Evolutionary conservation across 2,888 invertebrate species (phyloP), one percentile per base, ranked within the genome.

Genomic region (Microctonus hyperodae): DNA sequence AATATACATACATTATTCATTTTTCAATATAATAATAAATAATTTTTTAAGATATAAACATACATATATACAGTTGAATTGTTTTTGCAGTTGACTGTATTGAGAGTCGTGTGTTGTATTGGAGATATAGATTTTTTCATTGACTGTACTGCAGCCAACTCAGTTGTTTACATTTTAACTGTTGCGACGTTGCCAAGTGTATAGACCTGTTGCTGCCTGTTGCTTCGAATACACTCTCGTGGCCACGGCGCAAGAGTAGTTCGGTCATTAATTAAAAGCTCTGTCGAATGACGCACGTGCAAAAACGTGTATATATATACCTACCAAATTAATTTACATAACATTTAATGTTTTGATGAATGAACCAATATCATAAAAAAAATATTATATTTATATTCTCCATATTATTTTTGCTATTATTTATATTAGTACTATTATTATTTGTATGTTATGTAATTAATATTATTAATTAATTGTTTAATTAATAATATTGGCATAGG

Each of bases 141-240:
- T 4, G 76, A 73, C 76, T 83, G 80, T 83, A 83, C n/a, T n/a
- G n/a, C 80, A 70, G 28, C 22, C 74, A 72, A 76, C 77, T 74
- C 76, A 75, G 81, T 81, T 83, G 82, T 83, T 83, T 83, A 83
- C 82, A 82, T 82, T 82, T 81, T 77, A 79, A 77, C 78, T 74
- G 75, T 76, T 74, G 74, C 70, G 78, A 71, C 75, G 82, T 83
- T 83, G 82, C 82, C 82, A 80, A 78, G 77, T 80, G 77, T 75
- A 73, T 72, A 73, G 75, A 81, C 80, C 82, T 81, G 82, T 81
- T 81, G 79, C 78, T 74, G 71, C 67, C 65, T 69, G 63, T 58
- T 60, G 62, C 55, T 61, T 58, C 57, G 50, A 28, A 28, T 33
- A 51, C 25, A 37, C 20, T 13, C 33, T 13, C 33, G 23, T 61